Evolutionary conservation across 64 coral and sea anemone genomes (phyloP).

Genomic region (Catalaphyllia jardinei): DNA sequence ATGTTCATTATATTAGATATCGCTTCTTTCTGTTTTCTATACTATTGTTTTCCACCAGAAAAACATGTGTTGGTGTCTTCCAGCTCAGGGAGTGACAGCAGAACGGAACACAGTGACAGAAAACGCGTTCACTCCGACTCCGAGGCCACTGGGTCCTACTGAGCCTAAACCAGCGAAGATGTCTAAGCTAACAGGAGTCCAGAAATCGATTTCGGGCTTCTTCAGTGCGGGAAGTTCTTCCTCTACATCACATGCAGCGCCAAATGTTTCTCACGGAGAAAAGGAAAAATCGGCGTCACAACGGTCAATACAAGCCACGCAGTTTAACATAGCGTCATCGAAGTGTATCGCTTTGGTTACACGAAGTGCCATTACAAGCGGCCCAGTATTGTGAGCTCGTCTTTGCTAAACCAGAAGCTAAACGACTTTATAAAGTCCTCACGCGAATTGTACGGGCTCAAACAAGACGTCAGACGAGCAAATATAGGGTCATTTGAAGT

Average conservation of each 20-base stretch:
- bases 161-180: constrained; percentile 12
- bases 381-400: constrained; percentile 41
- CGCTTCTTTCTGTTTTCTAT: neutral
- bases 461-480: constrained; percentile 39
- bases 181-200: constrained; percentile 5
- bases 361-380: constrained; percentile 44
- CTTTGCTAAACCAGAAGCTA: neutral
- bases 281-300: neutral
- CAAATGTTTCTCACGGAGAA: neutral
- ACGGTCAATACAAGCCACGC: neutral
- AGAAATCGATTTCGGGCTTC: constrained; percentile 48
- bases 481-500: constrained; percentile 37
- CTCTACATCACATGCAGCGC: neutral
- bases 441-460: constrained; percentile 15
- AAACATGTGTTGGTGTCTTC: neutral
- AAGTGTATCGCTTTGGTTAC: constrained; percentile 55
- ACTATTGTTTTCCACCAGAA: neutral
- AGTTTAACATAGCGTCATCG: constrained; percentile 33
- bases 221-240: neutral
- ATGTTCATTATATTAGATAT: neutral
- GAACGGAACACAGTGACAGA: constrained; percentile 2
- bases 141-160: neutral
- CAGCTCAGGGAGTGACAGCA: constrained; percentile 44
- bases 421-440: constrained; percentile 28
- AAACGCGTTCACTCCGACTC: constrained; percentile 44